Evolutionary conservation across 2,888 invertebrate genomes (phyloP).

Genomic region (Unio pictorum): DNA sequence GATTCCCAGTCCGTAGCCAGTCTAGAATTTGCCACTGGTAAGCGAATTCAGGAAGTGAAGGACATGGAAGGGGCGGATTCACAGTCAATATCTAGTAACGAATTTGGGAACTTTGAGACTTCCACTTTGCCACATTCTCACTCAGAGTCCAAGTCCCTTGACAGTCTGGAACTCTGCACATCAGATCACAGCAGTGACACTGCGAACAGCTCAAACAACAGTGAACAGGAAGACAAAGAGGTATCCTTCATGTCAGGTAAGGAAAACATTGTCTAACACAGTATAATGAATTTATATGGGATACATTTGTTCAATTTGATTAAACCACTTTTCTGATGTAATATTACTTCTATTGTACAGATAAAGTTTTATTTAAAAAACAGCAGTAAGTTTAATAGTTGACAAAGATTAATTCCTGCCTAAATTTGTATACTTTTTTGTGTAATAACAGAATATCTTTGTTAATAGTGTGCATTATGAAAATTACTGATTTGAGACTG

Average conservation of each 20-base stretch:
- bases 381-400: no score
- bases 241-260: not conserved
- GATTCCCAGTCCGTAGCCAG: conserved; percentile 67
- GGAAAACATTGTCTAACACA: not conserved
- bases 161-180: conserved; percentile 61
- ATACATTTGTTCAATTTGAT: no score
- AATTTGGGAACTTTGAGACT: conserved; percentile 46
- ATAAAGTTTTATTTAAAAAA: no score
- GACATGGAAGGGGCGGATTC: conserved; percentile 46
- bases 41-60: conserved; percentile 32
- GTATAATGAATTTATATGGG: no score
- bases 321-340: no score
- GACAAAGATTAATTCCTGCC: no score
- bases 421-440: no score
- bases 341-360: no score
- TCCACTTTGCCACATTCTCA: conserved; percentile 16
- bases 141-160: conserved; percentile 63
- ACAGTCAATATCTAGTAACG: conserved; percentile 58
- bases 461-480: no score
- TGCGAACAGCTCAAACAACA: conserved; percentile 6
- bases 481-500: no score
- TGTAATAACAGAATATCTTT: no score
- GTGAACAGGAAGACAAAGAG: not conserved
- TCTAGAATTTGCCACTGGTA: conserved; percentile 57
- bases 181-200: conserved; percentile 11